These are phyloP conservation scores for Habropoda laboriosa DNA, from an alignment of 1,140 invertebrate species.

Conservation along the genomic window DNA sequence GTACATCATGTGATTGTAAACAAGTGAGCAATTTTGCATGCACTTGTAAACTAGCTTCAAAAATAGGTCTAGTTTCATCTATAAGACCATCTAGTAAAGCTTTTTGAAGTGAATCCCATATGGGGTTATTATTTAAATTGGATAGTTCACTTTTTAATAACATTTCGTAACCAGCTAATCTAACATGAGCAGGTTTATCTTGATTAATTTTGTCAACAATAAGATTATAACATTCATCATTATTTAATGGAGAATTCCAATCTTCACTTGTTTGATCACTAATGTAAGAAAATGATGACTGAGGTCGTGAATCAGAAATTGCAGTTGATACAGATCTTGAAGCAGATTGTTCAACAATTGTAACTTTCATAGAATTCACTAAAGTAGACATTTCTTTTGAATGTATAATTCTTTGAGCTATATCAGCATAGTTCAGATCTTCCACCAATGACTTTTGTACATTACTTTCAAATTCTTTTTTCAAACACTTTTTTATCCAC, in stretches of 20 bases:
- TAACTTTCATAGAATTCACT: conserved; percentile 63
- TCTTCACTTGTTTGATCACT: conserved; percentile 75
- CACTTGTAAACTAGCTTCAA: conserved; percentile 76
- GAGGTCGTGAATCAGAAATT: conserved; percentile 51
- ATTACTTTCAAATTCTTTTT: conserved; percentile 70
- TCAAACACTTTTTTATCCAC: conserved; percentile 73
- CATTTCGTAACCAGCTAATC: conserved; percentile 76
- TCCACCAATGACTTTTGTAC: conserved; percentile 70
- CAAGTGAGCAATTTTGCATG: conserved; percentile 73
- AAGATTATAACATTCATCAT: conserved; percentile 60
- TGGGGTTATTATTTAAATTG: conserved; percentile 61
- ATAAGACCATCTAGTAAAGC: conserved; percentile 70
- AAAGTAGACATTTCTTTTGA: conserved; percentile 73
- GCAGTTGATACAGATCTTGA: conserved; percentile 45
- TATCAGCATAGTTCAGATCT: conserved; percentile 58
- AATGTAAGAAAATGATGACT: conserved; percentile 68
- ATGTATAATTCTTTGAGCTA: conserved; percentile 71
- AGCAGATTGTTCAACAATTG: conserved; percentile 60
- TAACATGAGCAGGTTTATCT: conserved; percentile 77
- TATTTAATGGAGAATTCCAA: conserved; percentile 68
- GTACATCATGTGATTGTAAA: conserved; percentile 65
- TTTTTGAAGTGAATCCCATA: conserved; percentile 72
- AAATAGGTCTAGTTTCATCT: conserved; percentile 76
- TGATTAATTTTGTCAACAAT: conserved; percentile 72
- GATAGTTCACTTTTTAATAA: conserved; percentile 74